These are phyloP conservation scores for Ptychochromis oligacanthus DNA, from an alignment of 2,113 vertebrate species.

Conservation along the genomic window DNA sequence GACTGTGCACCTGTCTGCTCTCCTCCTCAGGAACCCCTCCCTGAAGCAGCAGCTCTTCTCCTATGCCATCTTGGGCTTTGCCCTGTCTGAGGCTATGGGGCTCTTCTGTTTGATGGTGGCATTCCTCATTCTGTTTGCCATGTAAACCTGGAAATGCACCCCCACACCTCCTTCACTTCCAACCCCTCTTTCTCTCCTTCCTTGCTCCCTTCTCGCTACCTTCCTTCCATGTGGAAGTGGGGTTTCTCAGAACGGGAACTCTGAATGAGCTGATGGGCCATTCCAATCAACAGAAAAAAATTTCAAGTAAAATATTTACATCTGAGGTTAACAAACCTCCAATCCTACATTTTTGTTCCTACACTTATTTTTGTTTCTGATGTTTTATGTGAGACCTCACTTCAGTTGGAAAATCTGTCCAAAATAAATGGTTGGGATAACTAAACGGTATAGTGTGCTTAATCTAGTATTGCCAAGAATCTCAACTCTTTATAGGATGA, in stretches of 20 bases:
- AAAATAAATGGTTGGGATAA: constrained; percentile 82
- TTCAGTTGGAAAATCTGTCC: constrained; percentile 70
- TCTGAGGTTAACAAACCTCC: constrained; percentile 37
- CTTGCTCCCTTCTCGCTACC: not conserved
- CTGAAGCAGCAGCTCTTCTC: constrained; percentile 86
- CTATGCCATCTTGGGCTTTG: constrained; percentile 84
- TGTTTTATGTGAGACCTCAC: constrained; percentile 70
- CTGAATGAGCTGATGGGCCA: constrained; percentile 64
- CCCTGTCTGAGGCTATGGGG: constrained; percentile 84
- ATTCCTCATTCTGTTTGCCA: constrained; percentile 85
- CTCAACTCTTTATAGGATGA: not conserved
- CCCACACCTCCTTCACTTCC: not conserved
- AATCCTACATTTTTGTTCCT: constrained; percentile 67
- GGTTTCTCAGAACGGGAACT: constrained; percentile 55
- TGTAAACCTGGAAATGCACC: constrained; percentile 66
- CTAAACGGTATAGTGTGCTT: too few species aligned
- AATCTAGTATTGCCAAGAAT: not conserved
- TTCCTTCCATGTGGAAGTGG: constrained; percentile 24
- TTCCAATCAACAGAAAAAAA: constrained; percentile 69
- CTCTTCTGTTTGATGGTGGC: constrained; percentile 87
- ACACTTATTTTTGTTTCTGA: constrained; percentile 63
- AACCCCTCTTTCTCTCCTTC: not conserved
- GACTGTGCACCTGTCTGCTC: not conserved
- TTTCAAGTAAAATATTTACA: constrained; percentile 13
- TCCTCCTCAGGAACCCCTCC: constrained; percentile 79